phyloP scores from a whole-genome alignment of 2,113 vertebrate species.

The Nibea albiflora region DNA sequence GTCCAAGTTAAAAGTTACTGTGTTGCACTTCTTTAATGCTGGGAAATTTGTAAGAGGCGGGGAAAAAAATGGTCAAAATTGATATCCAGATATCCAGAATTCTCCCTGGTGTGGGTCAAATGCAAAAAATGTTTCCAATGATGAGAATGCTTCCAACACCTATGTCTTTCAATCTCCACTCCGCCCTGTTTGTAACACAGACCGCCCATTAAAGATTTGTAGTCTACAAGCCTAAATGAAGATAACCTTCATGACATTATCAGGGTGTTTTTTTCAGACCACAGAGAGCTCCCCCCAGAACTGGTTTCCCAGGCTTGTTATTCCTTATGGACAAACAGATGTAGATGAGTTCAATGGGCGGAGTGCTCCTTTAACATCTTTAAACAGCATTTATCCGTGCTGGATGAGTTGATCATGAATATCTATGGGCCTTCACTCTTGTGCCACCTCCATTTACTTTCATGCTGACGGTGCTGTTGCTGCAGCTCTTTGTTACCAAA shows the following conservation, averaged over 20 bases:
- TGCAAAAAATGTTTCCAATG: too few relatives aligned
- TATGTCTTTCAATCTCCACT: neutral
- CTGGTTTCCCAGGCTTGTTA: neutral
- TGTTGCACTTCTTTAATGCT: too few relatives aligned
- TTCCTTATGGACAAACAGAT: neutral
- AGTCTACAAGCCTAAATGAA: neutral
- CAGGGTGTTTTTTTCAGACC: neutral
- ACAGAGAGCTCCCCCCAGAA: neutral
- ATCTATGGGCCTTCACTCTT: neutral
- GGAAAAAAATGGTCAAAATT: too few relatives aligned
- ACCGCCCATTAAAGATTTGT: too few relatives aligned
- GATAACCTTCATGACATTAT: neutral
- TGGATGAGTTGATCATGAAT: constrained; percentile 6
- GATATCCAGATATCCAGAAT: too few relatives aligned
- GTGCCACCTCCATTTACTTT: neutral
- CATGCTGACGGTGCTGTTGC: neutral
- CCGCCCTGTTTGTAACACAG: neutral
- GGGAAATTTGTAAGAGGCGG: too few relatives aligned
- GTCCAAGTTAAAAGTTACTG: neutral
- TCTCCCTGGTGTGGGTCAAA: too few relatives aligned
- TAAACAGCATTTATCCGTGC: neutral
- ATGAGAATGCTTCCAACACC: too few relatives aligned
- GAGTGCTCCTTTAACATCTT: neutral
- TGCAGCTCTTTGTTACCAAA: neutral
- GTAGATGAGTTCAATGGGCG: neutral